phyloP scores from a whole-genome alignment of 1,140 invertebrate species.

The Drosophila nebulosa region DNA sequence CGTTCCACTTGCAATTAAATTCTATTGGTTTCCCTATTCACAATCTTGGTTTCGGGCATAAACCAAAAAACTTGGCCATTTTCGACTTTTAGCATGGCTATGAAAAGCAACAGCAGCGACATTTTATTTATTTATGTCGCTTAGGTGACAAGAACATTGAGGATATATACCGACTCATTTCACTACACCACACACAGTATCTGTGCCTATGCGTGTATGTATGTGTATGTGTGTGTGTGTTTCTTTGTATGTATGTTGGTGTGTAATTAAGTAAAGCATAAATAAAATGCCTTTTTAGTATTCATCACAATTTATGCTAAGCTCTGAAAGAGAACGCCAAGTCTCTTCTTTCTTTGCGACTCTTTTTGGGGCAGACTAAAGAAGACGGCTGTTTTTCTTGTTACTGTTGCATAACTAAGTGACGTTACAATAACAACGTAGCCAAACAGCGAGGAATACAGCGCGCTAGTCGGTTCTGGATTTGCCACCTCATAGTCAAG shows the following conservation, averaged over 20 bases:
- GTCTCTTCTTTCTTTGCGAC: constrained; percentile 37
- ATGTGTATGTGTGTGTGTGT: constrained; percentile 4
- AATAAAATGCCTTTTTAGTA: constrained; percentile 80
- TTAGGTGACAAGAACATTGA: constrained; percentile 67
- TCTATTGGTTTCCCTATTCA: neutral
- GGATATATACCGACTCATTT: constrained; percentile 34
- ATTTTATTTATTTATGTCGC: constrained; percentile 73
- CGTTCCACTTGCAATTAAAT: too few relatives aligned
- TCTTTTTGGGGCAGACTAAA: neutral
- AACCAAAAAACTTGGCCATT: neutral
- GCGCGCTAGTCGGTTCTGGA: constrained; percentile 30
- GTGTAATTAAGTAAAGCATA: constrained; percentile 77
- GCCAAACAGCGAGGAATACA: constrained; percentile 29
- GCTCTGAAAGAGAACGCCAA: constrained; percentile 73
- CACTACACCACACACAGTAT: neutral
- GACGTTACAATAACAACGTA: constrained; percentile 25
- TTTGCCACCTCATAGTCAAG: neutral
- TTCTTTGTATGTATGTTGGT: constrained; percentile 36
- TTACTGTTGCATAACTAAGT: constrained; percentile 73
- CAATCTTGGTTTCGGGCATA: neutral
- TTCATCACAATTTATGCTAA: constrained; percentile 81
- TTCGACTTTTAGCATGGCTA: constrained; percentile 13
- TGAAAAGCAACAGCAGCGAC: constrained; percentile 36
- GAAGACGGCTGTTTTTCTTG: constrained; percentile 25
- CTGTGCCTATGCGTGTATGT: neutral